Conservation (phyloP, 2,888 invertebrate species). For the Heliconius ethilla region DNA sequence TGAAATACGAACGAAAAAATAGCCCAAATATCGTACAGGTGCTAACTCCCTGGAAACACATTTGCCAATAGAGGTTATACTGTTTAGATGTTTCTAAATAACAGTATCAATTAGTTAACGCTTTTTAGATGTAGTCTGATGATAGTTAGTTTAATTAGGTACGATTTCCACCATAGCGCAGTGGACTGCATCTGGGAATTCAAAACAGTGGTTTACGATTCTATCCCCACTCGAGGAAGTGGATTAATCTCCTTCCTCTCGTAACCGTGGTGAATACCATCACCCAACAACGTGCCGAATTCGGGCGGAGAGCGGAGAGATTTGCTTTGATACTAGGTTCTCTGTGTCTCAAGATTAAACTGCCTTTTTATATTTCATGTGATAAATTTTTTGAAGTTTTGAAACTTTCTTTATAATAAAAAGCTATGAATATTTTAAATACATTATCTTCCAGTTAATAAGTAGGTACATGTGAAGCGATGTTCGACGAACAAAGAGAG, state of each 20-base stretch:
- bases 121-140: conserved; percentile 26
- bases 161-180: neutral
- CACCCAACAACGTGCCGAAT: too few species aligned
- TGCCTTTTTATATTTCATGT: neutral
- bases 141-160: conserved; percentile 29
- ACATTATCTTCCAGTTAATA: neutral
- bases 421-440: neutral
- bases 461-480: neutral
- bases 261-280: too few species aligned
- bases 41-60: conserved; percentile 37
- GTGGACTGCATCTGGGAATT: too few species aligned
- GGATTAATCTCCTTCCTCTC: too few species aligned
- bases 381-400: neutral
- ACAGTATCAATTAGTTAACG: conserved; percentile 41
- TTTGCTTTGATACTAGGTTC: too few species aligned
- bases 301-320: too few species aligned
- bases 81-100: conserved; percentile 46
- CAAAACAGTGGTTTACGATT: too few species aligned
- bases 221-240: too few species aligned
- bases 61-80: conserved; percentile 44
- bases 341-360: neutral
- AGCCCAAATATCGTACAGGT: conserved; percentile 19
- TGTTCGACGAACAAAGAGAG: neutral
- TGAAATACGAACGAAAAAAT: conserved; percentile 14
- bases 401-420: neutral